Conservation (phyloP, 1,140 invertebrate genomes). For the Drepana arcuata region DNA sequence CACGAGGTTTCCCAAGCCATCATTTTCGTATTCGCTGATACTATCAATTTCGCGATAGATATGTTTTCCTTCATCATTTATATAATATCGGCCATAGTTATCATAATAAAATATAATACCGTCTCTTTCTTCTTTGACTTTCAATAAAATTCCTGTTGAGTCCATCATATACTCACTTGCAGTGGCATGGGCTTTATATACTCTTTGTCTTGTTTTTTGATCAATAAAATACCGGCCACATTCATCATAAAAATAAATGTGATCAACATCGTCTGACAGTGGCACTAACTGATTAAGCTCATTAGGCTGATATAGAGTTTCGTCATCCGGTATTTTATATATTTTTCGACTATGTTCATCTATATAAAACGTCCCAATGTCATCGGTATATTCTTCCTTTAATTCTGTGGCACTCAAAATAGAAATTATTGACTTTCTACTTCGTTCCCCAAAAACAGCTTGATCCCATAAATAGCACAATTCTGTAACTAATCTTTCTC, state of each 20-base stretch:
- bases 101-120: slow-evolving; percentile 50
- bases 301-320: slow-evolving; percentile 45
- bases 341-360: slow-evolving; percentile 59
- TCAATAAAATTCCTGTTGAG: slow-evolving; percentile 40
- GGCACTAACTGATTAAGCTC: slow-evolving; percentile 50
- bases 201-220: slow-evolving; percentile 34
- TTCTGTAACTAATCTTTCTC: slow-evolving; percentile 49
- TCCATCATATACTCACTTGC: slow-evolving; percentile 63
- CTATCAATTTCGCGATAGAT: slow-evolving; percentile 54
- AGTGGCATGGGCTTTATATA: slow-evolving; percentile 52
- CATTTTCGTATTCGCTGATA: slow-evolving; percentile 59
- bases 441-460: slow-evolving; percentile 46
- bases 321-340: slow-evolving; percentile 41
- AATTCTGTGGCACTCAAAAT: slow-evolving; percentile 51
- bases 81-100: slow-evolving; percentile 53
- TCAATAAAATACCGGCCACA: slow-evolving; percentile 61
- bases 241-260: slow-evolving; percentile 59
- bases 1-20: slow-evolving; percentile 59
- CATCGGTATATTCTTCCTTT: slow-evolving; percentile 57
- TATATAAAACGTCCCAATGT: slow-evolving; percentile 46
- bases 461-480: slow-evolving; percentile 54
- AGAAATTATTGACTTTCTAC: slow-evolving; percentile 56
- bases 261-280: slow-evolving; percentile 41
- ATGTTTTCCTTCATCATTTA: slow-evolving; percentile 46
- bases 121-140: slow-evolving; percentile 48